Evolutionary conservation across 2,113 vertebrate species (phyloP).

Genomic region (Morone chrysops): DNA sequence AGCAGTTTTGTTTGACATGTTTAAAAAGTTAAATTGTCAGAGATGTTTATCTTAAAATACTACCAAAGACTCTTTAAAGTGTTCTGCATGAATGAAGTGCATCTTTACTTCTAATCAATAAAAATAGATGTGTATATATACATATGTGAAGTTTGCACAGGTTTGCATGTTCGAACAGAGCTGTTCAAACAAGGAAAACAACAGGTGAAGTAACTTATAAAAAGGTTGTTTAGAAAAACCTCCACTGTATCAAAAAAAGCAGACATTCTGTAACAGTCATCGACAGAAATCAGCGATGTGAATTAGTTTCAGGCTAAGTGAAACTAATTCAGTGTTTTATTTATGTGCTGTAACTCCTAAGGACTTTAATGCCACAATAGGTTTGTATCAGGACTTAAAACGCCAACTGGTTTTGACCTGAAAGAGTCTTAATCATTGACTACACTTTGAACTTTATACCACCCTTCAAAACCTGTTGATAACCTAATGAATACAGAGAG

Average conservation of each 20-base stretch:
- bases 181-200: neutral
- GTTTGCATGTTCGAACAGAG: neutral
- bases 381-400: neutral
- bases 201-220: neutral
- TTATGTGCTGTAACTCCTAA: too few species aligned
- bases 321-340: too few species aligned
- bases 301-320: too few species aligned
- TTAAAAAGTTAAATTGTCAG: neutral
- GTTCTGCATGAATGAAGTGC: neutral
- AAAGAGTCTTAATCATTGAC: neutral
- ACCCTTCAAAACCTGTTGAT: neutral
- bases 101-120: neutral
- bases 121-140: too few species aligned
- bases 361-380: neutral
- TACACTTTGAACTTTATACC: neutral
- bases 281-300: too few species aligned
- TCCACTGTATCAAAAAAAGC: too few species aligned
- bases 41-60: neutral
- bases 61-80: neutral
- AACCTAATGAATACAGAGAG: neutral
- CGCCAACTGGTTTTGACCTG: neutral
- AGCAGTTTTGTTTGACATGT: neutral
- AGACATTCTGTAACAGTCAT: too few species aligned
- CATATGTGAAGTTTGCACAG: neutral
- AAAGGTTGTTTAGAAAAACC: neutral